Conservation (phyloP, 2,113 vertebrate genomes). For the Regulus satrapa region DNA sequence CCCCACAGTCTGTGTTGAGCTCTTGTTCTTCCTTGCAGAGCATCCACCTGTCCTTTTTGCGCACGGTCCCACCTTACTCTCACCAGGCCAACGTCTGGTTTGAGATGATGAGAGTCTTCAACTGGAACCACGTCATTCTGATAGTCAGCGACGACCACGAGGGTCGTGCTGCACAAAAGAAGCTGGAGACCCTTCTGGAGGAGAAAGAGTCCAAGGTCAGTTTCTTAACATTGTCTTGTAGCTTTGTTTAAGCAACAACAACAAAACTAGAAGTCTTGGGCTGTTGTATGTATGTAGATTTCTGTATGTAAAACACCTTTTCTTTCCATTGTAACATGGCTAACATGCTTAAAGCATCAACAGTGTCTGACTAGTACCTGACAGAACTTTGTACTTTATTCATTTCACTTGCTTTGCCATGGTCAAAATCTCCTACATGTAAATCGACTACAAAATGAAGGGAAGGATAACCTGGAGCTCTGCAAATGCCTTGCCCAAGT, state of each 20-base stretch:
- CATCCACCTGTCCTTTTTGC: conserved; percentile 96
- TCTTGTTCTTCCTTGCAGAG: conserved; percentile 77
- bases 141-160: conserved; percentile 98
- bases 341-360: conserved; percentile 89
- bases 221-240: conserved; percentile 41
- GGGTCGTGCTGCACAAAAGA: conserved; percentile 95
- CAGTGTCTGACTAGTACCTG: conserved; percentile 94
- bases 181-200: conserved; percentile 95
- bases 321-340: conserved; percentile 96
- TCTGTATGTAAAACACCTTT: conserved; percentile 91
- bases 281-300: conserved; percentile 86
- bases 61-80: conserved; percentile 95
- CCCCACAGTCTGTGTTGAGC: not conserved
- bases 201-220: conserved; percentile 98
- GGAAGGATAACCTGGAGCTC: conserved; percentile 91
- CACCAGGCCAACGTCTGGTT: conserved; percentile 99
- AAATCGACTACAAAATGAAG: conserved; percentile 87
- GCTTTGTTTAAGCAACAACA: conserved; percentile 64
- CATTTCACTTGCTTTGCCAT: conserved; percentile 98
- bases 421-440: conserved; percentile 94
- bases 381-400: conserved; percentile 92
- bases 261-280: conserved; percentile 64
- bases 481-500: conserved; percentile 80
- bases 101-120: conserved; percentile 97
- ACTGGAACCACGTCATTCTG: conserved; percentile 97